Base-by-base conservation (phyloP, 2,888 invertebrate species). In the Lamellibrachia satsuma region DNA sequence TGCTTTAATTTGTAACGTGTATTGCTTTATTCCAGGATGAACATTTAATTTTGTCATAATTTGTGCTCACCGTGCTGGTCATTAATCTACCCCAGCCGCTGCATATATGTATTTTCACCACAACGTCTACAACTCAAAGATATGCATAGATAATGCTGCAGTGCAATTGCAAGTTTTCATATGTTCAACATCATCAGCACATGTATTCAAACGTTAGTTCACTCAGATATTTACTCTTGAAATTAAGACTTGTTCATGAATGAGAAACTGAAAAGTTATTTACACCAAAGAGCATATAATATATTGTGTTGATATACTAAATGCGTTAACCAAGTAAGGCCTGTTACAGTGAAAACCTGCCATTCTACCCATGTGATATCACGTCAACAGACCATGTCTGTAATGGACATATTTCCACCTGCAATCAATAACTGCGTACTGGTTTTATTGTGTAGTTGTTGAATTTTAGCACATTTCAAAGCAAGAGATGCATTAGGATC, bases 1-100 rank as follows among this genome's bases (percentile, higher is more conserved):
- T 6, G 22, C 3, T 75, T 75, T 75, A 75, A 75, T 75, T 75
- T 75, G 75, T 75, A 75, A 75, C 22, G 22, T 75, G 75, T 75
- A 75, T 75, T 75, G 75, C 15, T 75, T 75, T 75, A 75, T 75
- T 75, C 75, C 75, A 75, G 75, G 75, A 75, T 75, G 75, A 75
- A 75, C 75, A 75, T 75, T 75, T 75, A 75, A 15, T 75, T 75
- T 11, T 75, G 75, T 75, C 75, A 15, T 22, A 39, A 39, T 39
- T 39, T 39, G 15, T 22, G n/a, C 22, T 15, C n/a, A 22, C 75
- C 6, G 55, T 22, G 22, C 75, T 11, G 22, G 22, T 22, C 15
- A 75, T 75, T 75, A 22, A 22, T 75, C 75, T 55, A 75, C 22
- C 75, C 7, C 55, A 55, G 55, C 55, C 55, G 9, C 7, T 8